Base-by-base conservation (phyloP, 2,888 invertebrate species). In the Euzetes globulus region DNA sequence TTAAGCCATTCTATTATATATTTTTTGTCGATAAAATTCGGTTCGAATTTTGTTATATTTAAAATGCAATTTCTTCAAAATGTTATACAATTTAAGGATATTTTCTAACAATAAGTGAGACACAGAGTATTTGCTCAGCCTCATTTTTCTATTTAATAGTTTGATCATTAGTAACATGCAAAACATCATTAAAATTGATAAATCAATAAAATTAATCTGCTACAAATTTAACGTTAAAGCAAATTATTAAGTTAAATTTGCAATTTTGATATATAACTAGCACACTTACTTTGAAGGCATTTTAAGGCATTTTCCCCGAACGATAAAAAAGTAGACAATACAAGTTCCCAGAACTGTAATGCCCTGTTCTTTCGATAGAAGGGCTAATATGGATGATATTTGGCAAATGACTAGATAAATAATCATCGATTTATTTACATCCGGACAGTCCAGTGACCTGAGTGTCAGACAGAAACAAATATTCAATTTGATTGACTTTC, bases 361-460 rank as follows among this genome's bases (percentile, higher is more conserved):
- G 5, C 83, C 84, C 73, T 82, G 82, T 75, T 84, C 84, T 76
- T 84, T 84, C 55, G 82, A 80, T 71, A 84, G 77, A 80, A 83
- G 80, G 33, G 82, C 80, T 41, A 81, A 78, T 15, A 80, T 65
- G 0, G 82, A 80, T 25, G 80, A 79, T n/a, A 77, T 17, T 58
- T 75, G 55, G 72, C 76, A 75, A 7, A 71, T 33, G 29, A 41
- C 1, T 9, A 72, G 37, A n/a, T 15, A 58, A 60, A 72, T 11
- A 27, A 72, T 72, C 58, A 63, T 72, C 25, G 11, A 25, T 41
- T 72, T 55, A 19, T 63, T 63, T 33, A 63, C 33, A 29, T 13
- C 37, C 29, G 33, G 33, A 63, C 63, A 63, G 7, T 63, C 27
- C 29, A 63, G 37, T 63, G 63, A 63, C 33, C 63, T 63, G 19